Base-by-base conservation (phyloP, 2,888 invertebrate genomes). In the Nasonia oneida region DNA sequence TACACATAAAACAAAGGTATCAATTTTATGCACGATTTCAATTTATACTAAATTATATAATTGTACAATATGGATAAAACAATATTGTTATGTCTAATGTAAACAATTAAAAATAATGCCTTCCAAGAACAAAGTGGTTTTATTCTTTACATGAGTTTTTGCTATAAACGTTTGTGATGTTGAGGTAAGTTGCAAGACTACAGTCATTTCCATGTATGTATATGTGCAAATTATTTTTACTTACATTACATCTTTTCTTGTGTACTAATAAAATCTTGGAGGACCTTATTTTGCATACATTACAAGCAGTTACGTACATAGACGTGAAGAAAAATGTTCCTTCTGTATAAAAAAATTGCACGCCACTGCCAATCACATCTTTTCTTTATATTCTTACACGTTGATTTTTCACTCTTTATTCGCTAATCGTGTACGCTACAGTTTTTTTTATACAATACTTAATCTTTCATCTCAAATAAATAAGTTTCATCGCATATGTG, bases 261-360 rank as follows among this genome's bases (percentile, higher is more conserved):
- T 10, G 2, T 33, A 47, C 47, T 10, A 64, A 33, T 42, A 70
- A 42, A 42, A 81, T 84, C 86, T 86, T 84, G 81, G 83, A 86
- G 14, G 74, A 74, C 83, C 73, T 86, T 84, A 86, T 84, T 86
- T 83, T 77, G 23, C n/a, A 76, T 73, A 76, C 70, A 76, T 37
- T 73, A 73, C 33, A 81, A 86, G 81, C 86, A 84, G 67, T 81
- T 84, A 29, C 81, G 81, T 61, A 83, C 74, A 74, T 80, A 83
- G 23, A 74, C 39, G 73, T 50, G 67, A 71, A 85, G 75, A 76
- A 76, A 79, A 53, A 37, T 39, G 67, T 77, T 75, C 70, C 39
- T 83, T 81, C 64, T 70, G 73, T 53, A 42, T 83, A 80, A 73
- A 81, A 84, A 85, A 84, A 86, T 86, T 86, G 86, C 84, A 84